Percentiles rank a stretch among this genome's conserved stretches.
Conservation (phyloP, 2,113 vertebrate species). For the Rhinoderma darwinii region DNA sequence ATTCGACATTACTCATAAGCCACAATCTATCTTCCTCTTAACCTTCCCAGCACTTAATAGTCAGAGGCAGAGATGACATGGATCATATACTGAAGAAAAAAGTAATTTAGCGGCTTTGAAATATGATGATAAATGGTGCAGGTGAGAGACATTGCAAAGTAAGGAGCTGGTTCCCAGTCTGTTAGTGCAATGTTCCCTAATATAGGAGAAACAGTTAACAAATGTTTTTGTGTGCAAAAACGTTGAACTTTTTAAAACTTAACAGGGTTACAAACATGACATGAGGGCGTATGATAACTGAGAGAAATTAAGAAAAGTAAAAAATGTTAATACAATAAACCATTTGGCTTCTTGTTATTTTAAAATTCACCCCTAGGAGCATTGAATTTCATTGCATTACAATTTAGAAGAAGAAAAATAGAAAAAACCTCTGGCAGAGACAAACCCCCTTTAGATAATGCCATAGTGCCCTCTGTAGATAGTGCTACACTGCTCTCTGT, state of each 20-base stretch:
- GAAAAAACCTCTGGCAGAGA: too few relatives aligned
- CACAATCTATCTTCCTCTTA: background rate
- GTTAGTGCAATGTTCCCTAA: background rate
- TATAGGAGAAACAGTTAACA: background rate
- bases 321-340: too few relatives aligned
- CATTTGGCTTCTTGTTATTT: too few relatives aligned
- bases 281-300: too few relatives aligned
- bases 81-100: conserved; percentile 3
- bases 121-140: background rate
- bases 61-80: background rate
- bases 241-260: background rate
- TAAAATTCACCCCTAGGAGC: too few relatives aligned
- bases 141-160: background rate
- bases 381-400: too few relatives aligned
- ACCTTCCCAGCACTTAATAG: conserved; percentile 20
- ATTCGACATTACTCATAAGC: background rate
- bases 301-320: too few relatives aligned
- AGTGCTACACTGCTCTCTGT: too few relatives aligned
- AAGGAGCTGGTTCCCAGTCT: background rate
- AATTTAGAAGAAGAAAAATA: too few relatives aligned
- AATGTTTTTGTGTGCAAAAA: background rate
- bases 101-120: background rate
- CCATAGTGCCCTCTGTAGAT: too few relatives aligned
- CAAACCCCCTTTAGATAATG: too few relatives aligned
- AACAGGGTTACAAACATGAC: background rate